These are phyloP conservation scores for Odocoileus hemionus DNA, from an alignment of 2,113 vertebrate genomes.

Conservation along the genomic window DNA sequence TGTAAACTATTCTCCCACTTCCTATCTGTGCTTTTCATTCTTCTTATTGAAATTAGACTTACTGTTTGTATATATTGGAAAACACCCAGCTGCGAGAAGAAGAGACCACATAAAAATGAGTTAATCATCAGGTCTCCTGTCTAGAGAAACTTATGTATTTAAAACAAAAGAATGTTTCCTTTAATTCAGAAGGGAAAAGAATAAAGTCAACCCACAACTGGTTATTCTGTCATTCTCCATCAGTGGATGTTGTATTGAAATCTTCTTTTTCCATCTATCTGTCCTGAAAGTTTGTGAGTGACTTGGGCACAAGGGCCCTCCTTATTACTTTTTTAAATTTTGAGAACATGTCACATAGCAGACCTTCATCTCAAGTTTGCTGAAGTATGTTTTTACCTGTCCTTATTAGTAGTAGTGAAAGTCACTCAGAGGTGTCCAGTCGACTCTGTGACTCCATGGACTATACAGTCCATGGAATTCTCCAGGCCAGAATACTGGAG, in stretches of 20 bases:
- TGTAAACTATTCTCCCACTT: not conserved
- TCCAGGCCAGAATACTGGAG: not conserved
- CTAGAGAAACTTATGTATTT: not conserved
- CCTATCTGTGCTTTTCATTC: not conserved
- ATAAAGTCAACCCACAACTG: not conserved
- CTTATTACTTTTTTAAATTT: not conserved
- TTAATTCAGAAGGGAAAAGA: not conserved
- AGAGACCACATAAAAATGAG: not conserved
- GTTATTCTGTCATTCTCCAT: not conserved
- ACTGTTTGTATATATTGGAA: not conserved
- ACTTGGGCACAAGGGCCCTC: not conserved
- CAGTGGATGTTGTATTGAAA: not conserved
- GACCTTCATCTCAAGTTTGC: not conserved
- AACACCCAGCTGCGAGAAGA: not conserved
- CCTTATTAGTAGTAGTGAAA: not conserved
- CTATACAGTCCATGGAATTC: not conserved
- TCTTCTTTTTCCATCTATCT: not conserved
- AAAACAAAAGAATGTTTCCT: conserved; percentile 2
- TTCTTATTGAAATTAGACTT: conserved; percentile 6
- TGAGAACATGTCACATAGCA: not conserved
- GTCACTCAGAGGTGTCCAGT: not conserved
- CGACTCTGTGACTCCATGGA: not conserved
- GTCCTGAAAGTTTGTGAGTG: not conserved
- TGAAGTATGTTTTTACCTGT: not conserved
- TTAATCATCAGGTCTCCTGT: not conserved